phyloP scores from a whole-genome alignment of 2,888 invertebrate genomes.

The Phymatocera aterrima region DNA sequence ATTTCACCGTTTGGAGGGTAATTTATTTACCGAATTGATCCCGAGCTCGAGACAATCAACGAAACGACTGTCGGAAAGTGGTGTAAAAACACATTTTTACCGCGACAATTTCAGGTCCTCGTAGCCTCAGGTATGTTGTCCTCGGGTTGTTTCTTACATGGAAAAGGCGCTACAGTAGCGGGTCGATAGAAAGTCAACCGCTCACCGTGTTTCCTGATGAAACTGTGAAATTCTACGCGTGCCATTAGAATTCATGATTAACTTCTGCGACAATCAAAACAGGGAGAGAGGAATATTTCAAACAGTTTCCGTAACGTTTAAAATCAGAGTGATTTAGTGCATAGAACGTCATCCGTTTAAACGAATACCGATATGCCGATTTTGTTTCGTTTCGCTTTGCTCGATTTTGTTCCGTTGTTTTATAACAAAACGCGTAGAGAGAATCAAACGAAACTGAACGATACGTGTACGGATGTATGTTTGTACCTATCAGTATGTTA shows the following conservation, averaged over 20 bases:
- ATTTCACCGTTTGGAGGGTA: background rate
- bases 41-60: background rate
- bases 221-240: background rate
- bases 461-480: background rate
- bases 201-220: too few relatives aligned
- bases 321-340: background rate
- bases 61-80: background rate
- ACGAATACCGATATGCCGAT: background rate
- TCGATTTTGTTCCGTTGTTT: background rate
- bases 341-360: background rate
- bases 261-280: background rate
- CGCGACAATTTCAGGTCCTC: background rate
- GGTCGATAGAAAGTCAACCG: too few relatives aligned
- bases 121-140: background rate
- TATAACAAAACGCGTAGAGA: background rate
- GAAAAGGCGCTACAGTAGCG: too few relatives aligned
- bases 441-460: constrained; percentile 1
- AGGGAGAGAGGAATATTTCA: background rate
- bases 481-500: background rate
- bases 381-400: background rate
- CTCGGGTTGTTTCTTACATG: background rate
- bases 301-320: background rate
- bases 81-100: background rate
- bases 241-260: background rate
- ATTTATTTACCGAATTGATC: background rate